Evolutionary conservation across 2,888 invertebrate genomes (phyloP), one percentile per base, ranked within the genome.

Genomic region (Leucania comma): DNA sequence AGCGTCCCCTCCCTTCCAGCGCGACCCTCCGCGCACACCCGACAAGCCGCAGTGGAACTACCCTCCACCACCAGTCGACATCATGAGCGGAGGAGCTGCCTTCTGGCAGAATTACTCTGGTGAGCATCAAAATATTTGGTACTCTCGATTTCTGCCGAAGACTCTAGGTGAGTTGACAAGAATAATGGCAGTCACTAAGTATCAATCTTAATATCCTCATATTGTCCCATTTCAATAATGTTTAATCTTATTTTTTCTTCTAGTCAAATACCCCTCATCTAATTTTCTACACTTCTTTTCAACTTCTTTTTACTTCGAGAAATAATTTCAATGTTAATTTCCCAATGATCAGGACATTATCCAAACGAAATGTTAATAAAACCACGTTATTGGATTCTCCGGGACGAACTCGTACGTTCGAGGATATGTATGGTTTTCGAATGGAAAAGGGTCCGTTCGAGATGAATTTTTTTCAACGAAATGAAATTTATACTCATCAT

Each of bases 31-130:
- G 14, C 94, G 95, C 80, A 95, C 95, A 35, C 95, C 95, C 1
- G 95, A 95, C 83, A 94, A 96, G 90, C 93, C 95, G 22, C 97
- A 97, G 71, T 97, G 97, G 93, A 95, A 93, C 92, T 95, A 96
- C 86, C 95, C 96, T 24, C 95, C 96, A 58, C 95, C 96, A 53
- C 95, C 96, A 24, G 95, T 96, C 26, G 98, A 98, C 94, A 97
- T 98, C 92, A 98, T 98, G 97, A 97, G 98, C 88, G 97, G 97
- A 67, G 98, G 98, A 51, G 97, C 98, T 60, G 98, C 98, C 56
- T 98, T 98, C 95, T 98, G 98, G 98, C 98, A 98, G 92, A 98
- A 98, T 93, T 98, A 98, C 95, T 98, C 98, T 90, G 98, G 98
- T 98, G 92, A 97, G 97, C 92, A 74, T 70, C 54, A 75, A 65